phyloP scores from a whole-genome alignment of 2,888 invertebrate genomes.

The Heliothis peltigera region DNA sequence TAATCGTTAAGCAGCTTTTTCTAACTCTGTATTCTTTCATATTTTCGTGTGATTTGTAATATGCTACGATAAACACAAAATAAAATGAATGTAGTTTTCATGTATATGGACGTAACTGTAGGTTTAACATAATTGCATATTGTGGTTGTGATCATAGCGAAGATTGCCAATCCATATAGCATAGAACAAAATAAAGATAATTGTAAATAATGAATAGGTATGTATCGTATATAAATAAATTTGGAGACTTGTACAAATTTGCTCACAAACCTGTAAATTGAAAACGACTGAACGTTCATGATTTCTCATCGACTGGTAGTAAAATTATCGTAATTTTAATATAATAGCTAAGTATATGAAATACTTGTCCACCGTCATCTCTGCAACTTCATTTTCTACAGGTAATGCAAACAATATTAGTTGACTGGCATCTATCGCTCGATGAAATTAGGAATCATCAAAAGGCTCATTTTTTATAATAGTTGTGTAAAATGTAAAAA shows the following conservation, averaged over 20 bases:
- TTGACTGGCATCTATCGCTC: slow-evolving; percentile 68
- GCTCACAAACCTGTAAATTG: slow-evolving; percentile 87
- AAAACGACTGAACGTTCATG: slow-evolving; percentile 87
- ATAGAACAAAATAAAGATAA: slow-evolving; percentile 69
- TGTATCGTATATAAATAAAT: slow-evolving; percentile 83
- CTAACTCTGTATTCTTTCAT: neutral
- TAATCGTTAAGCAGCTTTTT: too few relatives aligned
- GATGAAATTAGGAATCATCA: slow-evolving; percentile 68
- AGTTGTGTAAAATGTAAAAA: slow-evolving; percentile 78
- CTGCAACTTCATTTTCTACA: slow-evolving; percentile 26
- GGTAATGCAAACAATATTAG: slow-evolving; percentile 44
- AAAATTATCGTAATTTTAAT: slow-evolving; percentile 69
- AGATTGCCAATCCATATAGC: slow-evolving; percentile 87
- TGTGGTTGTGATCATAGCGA: slow-evolving; percentile 89
- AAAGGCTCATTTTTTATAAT: slow-evolving; percentile 81
- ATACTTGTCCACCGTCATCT: slow-evolving; percentile 42
- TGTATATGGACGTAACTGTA: slow-evolving; percentile 64
- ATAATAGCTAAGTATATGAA: slow-evolving; percentile 51
- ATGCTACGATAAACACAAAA: slow-evolving; percentile 57
- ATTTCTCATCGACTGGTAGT: slow-evolving; percentile 87
- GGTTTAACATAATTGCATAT: slow-evolving; percentile 79
- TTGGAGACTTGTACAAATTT: slow-evolving; percentile 89
- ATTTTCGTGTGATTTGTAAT: slow-evolving; percentile 14
- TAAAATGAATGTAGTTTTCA: slow-evolving; percentile 55
- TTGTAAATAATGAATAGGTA: slow-evolving; percentile 83